Evolutionary conservation across 2,113 vertebrate species (phyloP).

Genomic region (Rousettus leschenaultii): DNA sequence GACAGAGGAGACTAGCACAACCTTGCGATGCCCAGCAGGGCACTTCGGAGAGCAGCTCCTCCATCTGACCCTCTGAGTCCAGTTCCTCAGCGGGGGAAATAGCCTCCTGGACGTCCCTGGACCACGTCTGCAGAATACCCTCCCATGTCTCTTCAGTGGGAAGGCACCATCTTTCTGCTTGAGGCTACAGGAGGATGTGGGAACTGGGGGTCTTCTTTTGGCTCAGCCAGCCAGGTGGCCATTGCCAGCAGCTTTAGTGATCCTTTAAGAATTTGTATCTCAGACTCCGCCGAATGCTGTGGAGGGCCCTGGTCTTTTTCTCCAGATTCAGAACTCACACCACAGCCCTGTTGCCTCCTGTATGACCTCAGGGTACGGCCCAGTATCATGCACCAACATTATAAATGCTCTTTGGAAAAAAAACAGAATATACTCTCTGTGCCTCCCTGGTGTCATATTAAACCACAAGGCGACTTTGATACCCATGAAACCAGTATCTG

Average conservation of each 20-base stretch:
- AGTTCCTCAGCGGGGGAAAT: not conserved
- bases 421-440: accelerated
- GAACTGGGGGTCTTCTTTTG: not conserved
- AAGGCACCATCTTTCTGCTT: not conserved
- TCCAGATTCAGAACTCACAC: not conserved
- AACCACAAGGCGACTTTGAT: not conserved
- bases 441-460: not conserved
- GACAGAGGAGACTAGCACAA: not conserved
- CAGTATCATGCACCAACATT: not conserved
- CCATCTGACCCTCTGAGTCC: not conserved
- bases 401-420: not conserved
- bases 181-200: not conserved
- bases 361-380: accelerated
- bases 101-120: not conserved
- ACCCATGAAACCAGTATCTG: not conserved
- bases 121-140: not conserved
- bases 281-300: not conserved
- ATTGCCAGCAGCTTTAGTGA: not conserved
- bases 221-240: not conserved
- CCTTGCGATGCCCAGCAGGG: not conserved
- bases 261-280: not conserved
- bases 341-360: not conserved
- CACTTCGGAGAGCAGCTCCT: not conserved
- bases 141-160: not conserved
- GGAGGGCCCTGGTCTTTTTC: not conserved